Percentiles rank a stretch among this genome's conserved stretches.
phyloP scores from a whole-genome alignment of 2,888 invertebrate species.

The Archaeoteleia sp. region DNA sequence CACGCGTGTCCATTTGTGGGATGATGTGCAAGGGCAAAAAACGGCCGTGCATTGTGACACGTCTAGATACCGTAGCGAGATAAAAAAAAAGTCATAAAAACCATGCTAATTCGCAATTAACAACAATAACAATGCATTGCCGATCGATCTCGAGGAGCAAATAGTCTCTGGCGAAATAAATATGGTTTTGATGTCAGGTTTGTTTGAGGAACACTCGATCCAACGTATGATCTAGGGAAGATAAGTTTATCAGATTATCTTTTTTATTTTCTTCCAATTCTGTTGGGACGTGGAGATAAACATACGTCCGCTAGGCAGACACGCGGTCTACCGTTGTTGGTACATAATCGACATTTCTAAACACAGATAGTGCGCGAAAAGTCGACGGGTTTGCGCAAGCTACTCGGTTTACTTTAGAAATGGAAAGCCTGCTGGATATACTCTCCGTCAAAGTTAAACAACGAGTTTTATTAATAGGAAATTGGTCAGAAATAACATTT shows the following conservation, averaged over 20 bases:
- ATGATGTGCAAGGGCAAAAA: constrained; percentile 28
- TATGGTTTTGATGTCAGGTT: constrained; percentile 33
- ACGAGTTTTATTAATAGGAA: background rate
- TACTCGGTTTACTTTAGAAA: constrained; percentile 6
- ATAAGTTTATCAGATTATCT: constrained; percentile 44
- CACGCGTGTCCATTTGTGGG: constrained; percentile 17
- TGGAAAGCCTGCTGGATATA: background rate
- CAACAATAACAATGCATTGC: constrained; percentile 4
- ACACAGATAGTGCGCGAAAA: constrained; percentile 19
- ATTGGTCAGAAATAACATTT: background rate
- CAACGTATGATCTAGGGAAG: constrained; percentile 32
- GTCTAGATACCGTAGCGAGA: background rate
- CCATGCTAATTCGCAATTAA: constrained; percentile 6
- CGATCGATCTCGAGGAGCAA: constrained; percentile 28
- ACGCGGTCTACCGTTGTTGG: constrained; percentile 41
- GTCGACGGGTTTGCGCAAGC: constrained; percentile 1
- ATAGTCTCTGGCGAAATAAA: constrained; percentile 32
- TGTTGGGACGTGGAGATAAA: constrained; percentile 31
- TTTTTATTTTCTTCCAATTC: constrained; percentile 19
- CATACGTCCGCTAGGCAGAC: constrained; percentile 35
- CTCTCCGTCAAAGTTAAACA: background rate
- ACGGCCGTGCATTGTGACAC: constrained; percentile 8
- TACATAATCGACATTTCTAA: constrained; percentile 36
- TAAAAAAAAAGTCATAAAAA: constrained; percentile 3
- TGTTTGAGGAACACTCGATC: constrained; percentile 43